phyloP scores from a whole-genome alignment of 53 echinoderm and acorn worm genomes.

The Pentamera pediparva region DNA sequence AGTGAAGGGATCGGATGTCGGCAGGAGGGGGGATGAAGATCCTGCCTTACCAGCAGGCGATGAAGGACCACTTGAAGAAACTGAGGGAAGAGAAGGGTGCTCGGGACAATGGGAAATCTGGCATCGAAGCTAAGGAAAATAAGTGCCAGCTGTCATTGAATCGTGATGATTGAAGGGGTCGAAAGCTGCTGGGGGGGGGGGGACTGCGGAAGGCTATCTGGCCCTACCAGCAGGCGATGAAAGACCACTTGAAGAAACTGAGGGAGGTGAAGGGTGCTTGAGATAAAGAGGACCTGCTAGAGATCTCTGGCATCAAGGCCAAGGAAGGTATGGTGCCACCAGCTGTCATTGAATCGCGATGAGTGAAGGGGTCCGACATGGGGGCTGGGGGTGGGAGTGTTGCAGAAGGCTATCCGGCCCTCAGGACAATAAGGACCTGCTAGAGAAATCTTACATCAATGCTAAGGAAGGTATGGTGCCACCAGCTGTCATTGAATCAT shows the following conservation, averaged over 20 bases:
- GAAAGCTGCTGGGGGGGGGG: no score
- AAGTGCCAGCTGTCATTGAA: no score
- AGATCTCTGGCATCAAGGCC: constrained; percentile 34
- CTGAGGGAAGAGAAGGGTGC: background rate
- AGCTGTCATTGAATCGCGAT: no score
- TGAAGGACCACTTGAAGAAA: constrained; percentile 41
- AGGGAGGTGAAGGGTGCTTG: constrained; percentile 61
- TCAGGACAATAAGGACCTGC: constrained; percentile 47
- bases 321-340: constrained; percentile 74
- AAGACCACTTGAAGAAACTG: constrained; percentile 49
- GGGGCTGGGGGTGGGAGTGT: constrained; percentile 51
- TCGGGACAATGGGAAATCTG: constrained; percentile 21
- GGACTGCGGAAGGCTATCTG: constrained; percentile 52
- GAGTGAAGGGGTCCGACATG: no score
- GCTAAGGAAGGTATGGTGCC: constrained; percentile 71
- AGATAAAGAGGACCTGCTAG: constrained; percentile 48
- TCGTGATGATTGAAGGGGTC: no score
- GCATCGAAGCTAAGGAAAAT: constrained; percentile 53
- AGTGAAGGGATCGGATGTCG: no score
- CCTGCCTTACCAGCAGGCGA: constrained; percentile 48
- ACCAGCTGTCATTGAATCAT: no score
- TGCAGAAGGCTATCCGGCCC: constrained; percentile 46
- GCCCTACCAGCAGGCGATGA: constrained; percentile 54
- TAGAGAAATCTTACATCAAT: constrained; percentile 35
- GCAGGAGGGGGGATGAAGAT: no score